Evolutionary conservation across 2,797 vertebrate species (phyloP).

Genomic region (Yasuhikotakia modesta): DNA sequence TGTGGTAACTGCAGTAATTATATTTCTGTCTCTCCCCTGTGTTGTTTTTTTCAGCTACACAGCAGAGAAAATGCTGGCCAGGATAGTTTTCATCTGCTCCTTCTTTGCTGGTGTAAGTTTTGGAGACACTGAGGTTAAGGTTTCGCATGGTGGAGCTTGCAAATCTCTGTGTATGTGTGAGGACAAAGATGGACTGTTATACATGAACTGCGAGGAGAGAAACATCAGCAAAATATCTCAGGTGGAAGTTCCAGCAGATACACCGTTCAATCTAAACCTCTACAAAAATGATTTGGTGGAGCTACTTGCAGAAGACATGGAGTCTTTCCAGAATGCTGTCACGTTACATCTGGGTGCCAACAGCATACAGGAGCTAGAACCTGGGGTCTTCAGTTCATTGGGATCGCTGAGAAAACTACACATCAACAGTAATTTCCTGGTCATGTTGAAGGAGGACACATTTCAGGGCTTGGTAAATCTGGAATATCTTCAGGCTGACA

Average conservation of each 20-base stretch:
- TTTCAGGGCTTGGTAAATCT: constrained; percentile 94
- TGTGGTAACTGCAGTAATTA: constrained; percentile 6
- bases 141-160: constrained; percentile 82
- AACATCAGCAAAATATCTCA: constrained; percentile 89
- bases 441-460: constrained; percentile 93
- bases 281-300: constrained; percentile 91
- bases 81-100: constrained; percentile 80
- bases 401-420: constrained; percentile 92
- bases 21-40: constrained; percentile 21
- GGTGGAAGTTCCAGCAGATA: constrained; percentile 85
- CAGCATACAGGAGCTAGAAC: constrained; percentile 93
- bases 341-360: constrained; percentile 95
- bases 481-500: constrained; percentile 97
- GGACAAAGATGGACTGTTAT: constrained; percentile 86
- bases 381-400: constrained; percentile 89
- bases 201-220: constrained; percentile 92
- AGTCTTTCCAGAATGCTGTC: constrained; percentile 84
- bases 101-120: constrained; percentile 72
- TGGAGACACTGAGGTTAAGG: constrained; percentile 76
- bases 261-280: constrained; percentile 91
- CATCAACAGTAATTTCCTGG: constrained; percentile 97
- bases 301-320: constrained; percentile 86
- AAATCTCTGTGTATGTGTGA: constrained; percentile 89
- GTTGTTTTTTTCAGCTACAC: constrained; percentile 68
- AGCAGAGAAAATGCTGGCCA: constrained; percentile 82